Evolutionary conservation across 2,113 vertebrate genomes (phyloP), one percentile per base, ranked within the genome.

Genomic region (Hucho hucho): DNA sequence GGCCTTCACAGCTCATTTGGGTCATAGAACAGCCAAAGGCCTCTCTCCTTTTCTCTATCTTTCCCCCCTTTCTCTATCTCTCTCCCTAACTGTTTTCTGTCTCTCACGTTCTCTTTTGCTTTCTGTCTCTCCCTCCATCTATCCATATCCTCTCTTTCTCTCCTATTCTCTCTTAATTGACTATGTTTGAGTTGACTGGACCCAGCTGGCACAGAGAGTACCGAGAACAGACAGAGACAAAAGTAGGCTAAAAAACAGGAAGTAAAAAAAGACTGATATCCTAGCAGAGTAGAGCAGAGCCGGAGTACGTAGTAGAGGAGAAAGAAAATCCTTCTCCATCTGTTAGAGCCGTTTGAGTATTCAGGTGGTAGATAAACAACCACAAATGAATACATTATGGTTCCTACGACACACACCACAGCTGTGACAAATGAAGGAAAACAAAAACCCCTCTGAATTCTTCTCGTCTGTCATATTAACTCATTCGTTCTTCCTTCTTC

Each of bases 251-350:
- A 29, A 69, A 37, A 91, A 92, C 88, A 90, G 85, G 81, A 16
- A 87, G 79, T 88, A 87, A 85, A 82, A 53, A 87, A 84, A 88
- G 89, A 43, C 37, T 43, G 91, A 90, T 87, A 86, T 89, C 87
- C 76, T 87, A 84, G 81, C 83, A 89, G 64, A 53, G 49, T 9
- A 18, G 37, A 37, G 37, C 37, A 37, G 37, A 49, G 47, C 47
- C 11, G 3, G 47, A 49, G 12, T 4, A 14, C 11, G 3, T 13
- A 49, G 12, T 4, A 14, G 83, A 85, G 89, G 87, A 90, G 89
- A 87, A 86, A 90, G 90, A 88, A 86, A 88, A 84, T 85, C 79
- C 37, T 43, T 43, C 70, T 82, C 86, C 89, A 90, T 92, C 92
- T 93, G 92, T 77, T 89, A 79, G 78, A 75, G 65, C 24, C 73